phyloP scores from a whole-genome alignment of 1,140 invertebrate genomes.

The Oreohelix idahoensis region DNA sequence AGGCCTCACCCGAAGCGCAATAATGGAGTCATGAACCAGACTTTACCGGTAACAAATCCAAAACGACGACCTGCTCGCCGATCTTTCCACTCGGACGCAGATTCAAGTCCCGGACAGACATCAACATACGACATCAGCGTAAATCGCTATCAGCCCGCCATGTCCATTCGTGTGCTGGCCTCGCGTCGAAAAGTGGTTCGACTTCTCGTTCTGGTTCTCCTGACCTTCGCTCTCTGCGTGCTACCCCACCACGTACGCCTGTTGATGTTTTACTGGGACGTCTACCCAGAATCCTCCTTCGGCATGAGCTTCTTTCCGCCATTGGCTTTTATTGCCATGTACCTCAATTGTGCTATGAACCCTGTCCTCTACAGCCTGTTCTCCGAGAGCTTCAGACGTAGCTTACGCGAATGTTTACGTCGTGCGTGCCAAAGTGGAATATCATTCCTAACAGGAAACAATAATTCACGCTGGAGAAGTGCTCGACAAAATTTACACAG shows the following conservation, averaged over 20 bases:
- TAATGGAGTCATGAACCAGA: neutral
- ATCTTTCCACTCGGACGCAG: neutral
- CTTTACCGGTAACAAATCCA: neutral
- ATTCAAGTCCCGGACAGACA: neutral
- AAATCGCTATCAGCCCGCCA: conserved; percentile 69
- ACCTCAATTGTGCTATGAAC: conserved; percentile 87
- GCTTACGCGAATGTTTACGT: conserved; percentile 55
- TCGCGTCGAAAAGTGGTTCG: conserved; percentile 75
- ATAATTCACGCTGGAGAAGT: no score
- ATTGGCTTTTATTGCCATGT: conserved; percentile 79
- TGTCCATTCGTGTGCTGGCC: conserved; percentile 53
- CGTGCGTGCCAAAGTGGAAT: neutral
- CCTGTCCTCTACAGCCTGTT: conserved; percentile 87
- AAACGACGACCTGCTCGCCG: neutral
- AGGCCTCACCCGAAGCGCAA: neutral
- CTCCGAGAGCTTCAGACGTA: conserved; percentile 76
- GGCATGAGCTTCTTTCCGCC: conserved; percentile 85
- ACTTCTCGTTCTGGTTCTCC: conserved; percentile 86
- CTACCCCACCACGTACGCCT: conserved; percentile 87
- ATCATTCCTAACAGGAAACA: no score
- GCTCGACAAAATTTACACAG: no score
- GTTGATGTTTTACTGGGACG: conserved; percentile 79
- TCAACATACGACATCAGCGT: conserved; percentile 78
- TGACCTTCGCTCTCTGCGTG: conserved; percentile 88
- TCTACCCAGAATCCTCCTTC: conserved; percentile 74